Base-by-base conservation (phyloP, 2,888 invertebrate species). In the Monochamus alternatus region DNA sequence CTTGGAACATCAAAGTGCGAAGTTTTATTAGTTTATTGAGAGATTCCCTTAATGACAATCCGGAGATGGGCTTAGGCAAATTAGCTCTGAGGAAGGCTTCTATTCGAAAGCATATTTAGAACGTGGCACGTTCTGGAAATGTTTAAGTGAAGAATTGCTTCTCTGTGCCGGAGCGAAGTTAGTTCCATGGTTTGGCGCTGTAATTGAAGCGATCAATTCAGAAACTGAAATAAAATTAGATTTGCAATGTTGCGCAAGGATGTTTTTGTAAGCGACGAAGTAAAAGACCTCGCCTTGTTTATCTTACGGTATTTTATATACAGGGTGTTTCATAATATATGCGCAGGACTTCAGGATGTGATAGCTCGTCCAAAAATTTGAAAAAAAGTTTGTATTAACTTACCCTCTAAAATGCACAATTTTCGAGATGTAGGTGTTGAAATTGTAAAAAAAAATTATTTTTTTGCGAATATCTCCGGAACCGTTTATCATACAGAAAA, bases 21-120 rank as follows among this genome's bases (percentile, higher is more conserved):
- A 58, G 68, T 68, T 55, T 68, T 68, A 68, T 68, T 66, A 68
- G 68, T 59, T 68, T 43, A 68, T 43, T 38, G 67, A 68, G 59
- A 67, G 32, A 67, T 67, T 52, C 32, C n/a, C 55, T 67, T 32
- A 67, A 52, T 55, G 66, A 38, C 52, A 52, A 30, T 55, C 51
- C 30, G n/a, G 12, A 67, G 32, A 38, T n/a, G 12, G 43, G 58
- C 22, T 68, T 58, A 68, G 22, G 59, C 38, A 58, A 68, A 68
- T 68, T 58, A 59, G 58, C 38, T 68, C 32, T 58, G 55, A n/a
- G 22, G 55, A n/a, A 14, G n/a, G 14, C 7, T 55, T 55, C 7
- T n/a, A 14, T n/a, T 55, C 14, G 55, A 55, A 14, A 5, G 55
- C 38, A 22, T n/a, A 55, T n/a, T 55, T 64, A 64, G 14, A 64